Conservation (phyloP, 1,140 invertebrate species). For the Tenebrio molitor region DNA sequence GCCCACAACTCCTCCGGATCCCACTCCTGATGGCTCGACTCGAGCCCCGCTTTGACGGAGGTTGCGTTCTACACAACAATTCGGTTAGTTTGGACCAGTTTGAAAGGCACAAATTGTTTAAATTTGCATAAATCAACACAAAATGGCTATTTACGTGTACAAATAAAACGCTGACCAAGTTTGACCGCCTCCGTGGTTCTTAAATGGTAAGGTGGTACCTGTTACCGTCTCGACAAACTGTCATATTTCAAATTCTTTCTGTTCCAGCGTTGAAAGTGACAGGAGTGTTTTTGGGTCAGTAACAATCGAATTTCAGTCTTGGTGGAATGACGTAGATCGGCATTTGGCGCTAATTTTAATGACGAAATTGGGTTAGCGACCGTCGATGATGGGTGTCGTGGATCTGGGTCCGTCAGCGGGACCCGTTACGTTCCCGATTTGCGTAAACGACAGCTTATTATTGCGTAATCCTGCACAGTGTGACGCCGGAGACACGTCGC, state of each 20-base stretch:
- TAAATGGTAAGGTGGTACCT: constrained; percentile 20
- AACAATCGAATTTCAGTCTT: background rate
- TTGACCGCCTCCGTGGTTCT: constrained; percentile 4
- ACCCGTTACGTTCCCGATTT: background rate
- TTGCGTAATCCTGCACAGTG: constrained; percentile 8
- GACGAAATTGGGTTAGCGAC: too few relatives aligned
- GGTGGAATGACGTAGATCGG: too few relatives aligned
- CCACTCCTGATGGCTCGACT: too few relatives aligned
- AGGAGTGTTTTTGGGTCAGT: background rate
- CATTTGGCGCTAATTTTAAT: too few relatives aligned
- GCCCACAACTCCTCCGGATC: too few relatives aligned
- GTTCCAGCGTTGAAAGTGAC: background rate
- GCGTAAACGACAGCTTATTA: constrained; percentile 3
- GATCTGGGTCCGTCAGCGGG: background rate
- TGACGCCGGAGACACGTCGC: background rate
- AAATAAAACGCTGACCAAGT: constrained; percentile 4
- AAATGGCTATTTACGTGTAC: background rate
- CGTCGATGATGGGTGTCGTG: too few relatives aligned
- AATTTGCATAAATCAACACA: constrained; percentile 20
- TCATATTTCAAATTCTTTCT: constrained; percentile 4
- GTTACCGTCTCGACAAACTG: constrained; percentile 4
- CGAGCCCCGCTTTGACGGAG: too few relatives aligned
- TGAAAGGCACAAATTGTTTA: constrained; percentile 28
- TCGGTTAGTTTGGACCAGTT: background rate
- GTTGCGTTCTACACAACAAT: background rate